Evolutionary conservation across 2,797 vertebrate species (phyloP), one percentile per base, ranked within the genome.

Genomic region (Notamacropus eugenii): DNA sequence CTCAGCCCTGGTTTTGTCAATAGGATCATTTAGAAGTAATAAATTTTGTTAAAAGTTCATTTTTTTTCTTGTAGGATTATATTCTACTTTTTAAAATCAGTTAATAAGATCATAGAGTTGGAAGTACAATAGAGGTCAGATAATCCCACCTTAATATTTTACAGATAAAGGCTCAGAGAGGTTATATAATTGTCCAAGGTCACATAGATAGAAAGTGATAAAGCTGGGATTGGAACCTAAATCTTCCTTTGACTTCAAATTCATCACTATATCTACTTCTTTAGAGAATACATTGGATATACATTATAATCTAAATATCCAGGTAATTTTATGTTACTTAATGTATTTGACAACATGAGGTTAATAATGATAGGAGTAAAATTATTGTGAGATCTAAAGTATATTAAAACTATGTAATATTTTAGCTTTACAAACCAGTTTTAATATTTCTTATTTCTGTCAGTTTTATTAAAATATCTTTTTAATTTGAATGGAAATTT

Each of bases 381-480:
- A 96, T 92, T 5, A 46, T 90, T 92, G 46, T 31, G 40, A 54
- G 4, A 90, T 93, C 74, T 94, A 40, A 93, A 90, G n/a, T n/a
- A n/a, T n/a, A n/a, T n/a, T n/a, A n/a, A n/a, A n/a, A n/a, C 55
- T 5, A 90, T 52, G 8, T 29, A n/a, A 40, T 62, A 59, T 46
- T 87, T 82, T 54, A 82, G 54, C 31, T 95, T 95, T 67, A 50
- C 62, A 67, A 95, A 8, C 22, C 87, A 56, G 6, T 91, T 62
- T 67, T 95, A 91, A 40, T 95, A 24, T 92, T 87, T 55, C 55
- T 92, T 92, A 62, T 40, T 55, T 54, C 90, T 55, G 67, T 55
- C 22, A 90, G 5, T 94, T 96, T 90, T 31, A 67, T 93, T 87
- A 93, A 28, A 46, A 5, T 58, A 31, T 34, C 11, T 62, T 90